These are phyloP conservation scores for Ichneumon xanthorius DNA, from an alignment of 2,888 invertebrate species.

Conservation along the genomic window DNA sequence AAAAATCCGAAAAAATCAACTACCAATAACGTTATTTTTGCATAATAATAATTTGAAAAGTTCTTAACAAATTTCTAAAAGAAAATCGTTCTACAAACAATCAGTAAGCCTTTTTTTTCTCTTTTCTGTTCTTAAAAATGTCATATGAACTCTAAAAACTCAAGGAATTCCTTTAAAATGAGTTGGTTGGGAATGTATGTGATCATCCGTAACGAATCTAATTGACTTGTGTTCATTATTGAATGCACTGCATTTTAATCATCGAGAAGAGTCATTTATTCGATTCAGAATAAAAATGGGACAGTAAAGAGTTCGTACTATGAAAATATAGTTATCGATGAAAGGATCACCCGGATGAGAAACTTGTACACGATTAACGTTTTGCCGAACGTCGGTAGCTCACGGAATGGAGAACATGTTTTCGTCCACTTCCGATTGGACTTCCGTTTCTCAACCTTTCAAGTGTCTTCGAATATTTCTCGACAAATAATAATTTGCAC, in stretches of 20 bases:
- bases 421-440: background rate
- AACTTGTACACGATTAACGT: background rate
- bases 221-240: background rate
- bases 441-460: background rate
- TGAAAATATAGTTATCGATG: background rate
- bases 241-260: background rate
- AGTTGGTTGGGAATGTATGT: too few species aligned
- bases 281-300: background rate
- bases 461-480: background rate
- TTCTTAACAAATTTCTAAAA: too few species aligned
- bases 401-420: background rate
- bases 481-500: background rate
- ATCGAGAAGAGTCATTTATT: background rate
- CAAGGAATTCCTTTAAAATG: too few species aligned
- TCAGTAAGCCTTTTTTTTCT: too few species aligned
- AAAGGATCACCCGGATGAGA: conserved; percentile 1
- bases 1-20: too few species aligned
- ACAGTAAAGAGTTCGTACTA: background rate
- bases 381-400: background rate
- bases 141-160: too few species aligned
- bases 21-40: too few species aligned
- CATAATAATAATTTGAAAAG: too few species aligned
- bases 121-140: too few species aligned
- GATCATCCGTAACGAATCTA: background rate
- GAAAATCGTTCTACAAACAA: too few species aligned